Evolutionary conservation across 2,888 invertebrate genomes (phyloP).

Genomic region (Meteorus colon): DNA sequence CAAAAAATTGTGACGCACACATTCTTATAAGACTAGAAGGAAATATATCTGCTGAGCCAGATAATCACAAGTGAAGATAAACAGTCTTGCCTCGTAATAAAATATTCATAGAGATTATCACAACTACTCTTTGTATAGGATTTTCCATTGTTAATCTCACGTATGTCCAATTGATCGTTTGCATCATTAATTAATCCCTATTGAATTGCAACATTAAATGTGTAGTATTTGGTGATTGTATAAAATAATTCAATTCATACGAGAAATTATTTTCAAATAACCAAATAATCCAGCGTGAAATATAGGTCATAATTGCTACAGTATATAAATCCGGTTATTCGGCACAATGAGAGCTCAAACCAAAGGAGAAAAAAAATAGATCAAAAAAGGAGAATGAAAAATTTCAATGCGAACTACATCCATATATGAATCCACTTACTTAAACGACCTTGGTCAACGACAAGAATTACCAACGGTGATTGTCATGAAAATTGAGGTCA

Average conservation of each 20-base stretch:
- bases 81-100: conserved; percentile 34
- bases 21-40: not conserved
- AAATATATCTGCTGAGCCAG: conserved; percentile 23
- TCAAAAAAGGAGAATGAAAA: not conserved
- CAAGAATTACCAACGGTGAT: conserved; percentile 45
- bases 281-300: no score
- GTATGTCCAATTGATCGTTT: not conserved
- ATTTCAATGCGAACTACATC: conserved; percentile 11
- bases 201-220: not conserved
- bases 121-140: no score
- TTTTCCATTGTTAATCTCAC: not conserved
- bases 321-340: not conserved
- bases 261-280: not conserved
- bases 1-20: conserved; percentile 8
- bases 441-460: conserved; percentile 50
- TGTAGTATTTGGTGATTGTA: not conserved
- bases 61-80: conserved; percentile 47
- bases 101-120: conserved; percentile 19
- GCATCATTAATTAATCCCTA: not conserved
- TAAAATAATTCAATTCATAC: not conserved
- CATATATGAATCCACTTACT: conserved; percentile 7
- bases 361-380: not conserved
- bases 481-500: conserved; percentile 59
- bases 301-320: not conserved
- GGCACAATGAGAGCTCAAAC: not conserved